These are phyloP conservation scores for Megalops atlanticus DNA, from an alignment of 2,113 vertebrate species.

Conservation along the genomic window DNA sequence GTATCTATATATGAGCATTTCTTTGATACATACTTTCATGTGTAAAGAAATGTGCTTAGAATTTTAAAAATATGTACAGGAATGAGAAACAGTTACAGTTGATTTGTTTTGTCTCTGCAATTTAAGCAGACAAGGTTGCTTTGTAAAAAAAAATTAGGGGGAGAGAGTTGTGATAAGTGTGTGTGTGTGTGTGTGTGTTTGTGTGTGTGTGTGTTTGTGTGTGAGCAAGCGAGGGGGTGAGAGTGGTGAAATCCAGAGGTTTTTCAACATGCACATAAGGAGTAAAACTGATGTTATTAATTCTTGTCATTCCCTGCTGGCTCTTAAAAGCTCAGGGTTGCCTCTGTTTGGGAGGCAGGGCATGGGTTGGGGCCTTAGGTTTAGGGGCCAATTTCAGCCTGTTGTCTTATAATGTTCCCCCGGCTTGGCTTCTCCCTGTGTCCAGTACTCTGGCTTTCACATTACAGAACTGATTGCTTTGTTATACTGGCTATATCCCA, in stretches of 20 bases:
- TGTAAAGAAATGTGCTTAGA: background rate
- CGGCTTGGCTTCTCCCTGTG: constrained; percentile 46
- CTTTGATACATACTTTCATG: background rate
- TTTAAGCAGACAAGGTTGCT: background rate
- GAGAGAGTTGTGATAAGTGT: no score
- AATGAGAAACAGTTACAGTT: no score
- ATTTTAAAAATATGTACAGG: background rate
- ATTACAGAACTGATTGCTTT: constrained; percentile 62
- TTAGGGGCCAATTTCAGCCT: constrained; percentile 47
- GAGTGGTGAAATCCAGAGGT: constrained; percentile 9
- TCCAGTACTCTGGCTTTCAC: constrained; percentile 58
- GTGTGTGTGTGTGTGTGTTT: no score
- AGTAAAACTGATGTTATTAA: constrained; percentile 29
- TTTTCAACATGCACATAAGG: constrained; percentile 32
- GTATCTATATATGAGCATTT: background rate
- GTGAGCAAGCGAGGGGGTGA: background rate
- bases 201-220: constrained; percentile 1
- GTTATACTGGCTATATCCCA: constrained; percentile 60
- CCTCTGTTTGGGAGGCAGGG: constrained; percentile 49
- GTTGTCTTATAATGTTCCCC: constrained; percentile 49
- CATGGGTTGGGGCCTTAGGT: constrained; percentile 41
- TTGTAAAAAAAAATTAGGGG: constrained; percentile 21
- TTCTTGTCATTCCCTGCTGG: constrained; percentile 38
- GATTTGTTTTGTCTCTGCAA: constrained; percentile 21
- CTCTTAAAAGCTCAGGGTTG: constrained; percentile 50